Base-by-base conservation (phyloP, 64 coral and sea anemone species). In the Trachythela sp. region DNA sequence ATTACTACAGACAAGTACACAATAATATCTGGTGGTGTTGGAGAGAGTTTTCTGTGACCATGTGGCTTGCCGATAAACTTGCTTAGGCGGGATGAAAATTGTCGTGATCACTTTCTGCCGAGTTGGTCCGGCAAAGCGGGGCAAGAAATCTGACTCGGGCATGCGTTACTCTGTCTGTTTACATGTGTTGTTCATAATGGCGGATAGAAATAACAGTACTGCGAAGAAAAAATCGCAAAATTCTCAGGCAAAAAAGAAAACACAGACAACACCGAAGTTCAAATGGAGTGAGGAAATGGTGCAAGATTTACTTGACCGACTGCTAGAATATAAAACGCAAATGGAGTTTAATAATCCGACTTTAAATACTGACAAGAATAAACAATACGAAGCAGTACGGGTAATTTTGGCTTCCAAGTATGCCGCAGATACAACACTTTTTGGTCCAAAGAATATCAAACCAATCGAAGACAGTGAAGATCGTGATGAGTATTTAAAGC, bases 331-430 rank as follows among this genome's bases (percentile, higher is more conserved):
- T 52, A 90, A 90, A 84, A 58, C 26, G 41, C 50, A 76, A 54
- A 90, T 90, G 88, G 88, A 90, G 32, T 49, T 83, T 90, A 77
- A 83, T 17, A 90, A 90, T 83, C 31, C 83, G 34, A 76, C 84
- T 48, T 83, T 89, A 14, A 89, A 89, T 50, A 43, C 88, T 50
- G 41, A 89, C 51, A 89, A 89, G 83, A 89, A 48, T 49, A 90
- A 90, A 51, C 89, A 90, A 58, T 90, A 90, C 48, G 45, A 90
- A 84, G 89, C 58, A 56, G 89, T 86, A 41, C 38, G 89, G 42
- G 39, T 40, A 48, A 80, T 52, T 42, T 39, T 90, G 89, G 89
- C 83, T 54, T 84, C 48, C 35, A 90, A 58, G 83, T 90, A 90
- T 90, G 33, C 42, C 59, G 86, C 29, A 42, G 86, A 87, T 39